Conservation (phyloP, 2,113 vertebrate genomes). For the Embiotoca jacksoni region DNA sequence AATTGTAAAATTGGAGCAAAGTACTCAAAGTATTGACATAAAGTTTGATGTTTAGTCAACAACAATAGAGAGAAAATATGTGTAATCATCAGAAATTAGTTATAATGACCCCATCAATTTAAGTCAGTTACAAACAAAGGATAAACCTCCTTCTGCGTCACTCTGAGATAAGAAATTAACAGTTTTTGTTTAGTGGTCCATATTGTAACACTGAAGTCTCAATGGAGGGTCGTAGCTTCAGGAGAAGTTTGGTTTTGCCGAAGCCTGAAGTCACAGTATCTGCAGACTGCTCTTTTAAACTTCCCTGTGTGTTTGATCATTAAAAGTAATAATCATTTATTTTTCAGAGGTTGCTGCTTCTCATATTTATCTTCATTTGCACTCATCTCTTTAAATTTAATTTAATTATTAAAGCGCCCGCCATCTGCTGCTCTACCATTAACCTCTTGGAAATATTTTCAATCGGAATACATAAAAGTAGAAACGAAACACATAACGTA, state of each 20-base stretch:
- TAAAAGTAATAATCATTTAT: constrained; percentile 3
- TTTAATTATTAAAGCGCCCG: not conserved
- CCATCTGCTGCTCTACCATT: constrained; percentile 12
- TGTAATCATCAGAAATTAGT: no score
- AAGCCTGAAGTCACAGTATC: not conserved
- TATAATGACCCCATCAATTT: not conserved
- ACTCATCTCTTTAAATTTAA: not conserved
- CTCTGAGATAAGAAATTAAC: not conserved
- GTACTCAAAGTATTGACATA: no score
- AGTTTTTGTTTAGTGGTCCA: not conserved
- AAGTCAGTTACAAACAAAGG: not conserved
- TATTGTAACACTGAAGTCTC: not conserved
- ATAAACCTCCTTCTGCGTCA: not conserved
- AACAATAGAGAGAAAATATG: no score
- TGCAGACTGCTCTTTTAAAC: constrained; percentile 8
- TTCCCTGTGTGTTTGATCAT: not conserved
- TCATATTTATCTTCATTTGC: constrained; percentile 32
- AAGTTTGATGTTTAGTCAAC: no score
- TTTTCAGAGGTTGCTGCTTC: not conserved
- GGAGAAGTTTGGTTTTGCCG: not conserved
- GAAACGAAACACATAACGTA: constrained; percentile 11
- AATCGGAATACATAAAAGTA: constrained; percentile 2
- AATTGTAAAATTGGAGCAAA: no score
- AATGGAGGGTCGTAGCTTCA: not conserved
- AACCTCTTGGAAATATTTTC: not conserved